Base-by-base conservation (phyloP, 2,797 vertebrate genomes). In the Rhabdomys pumilio region DNA sequence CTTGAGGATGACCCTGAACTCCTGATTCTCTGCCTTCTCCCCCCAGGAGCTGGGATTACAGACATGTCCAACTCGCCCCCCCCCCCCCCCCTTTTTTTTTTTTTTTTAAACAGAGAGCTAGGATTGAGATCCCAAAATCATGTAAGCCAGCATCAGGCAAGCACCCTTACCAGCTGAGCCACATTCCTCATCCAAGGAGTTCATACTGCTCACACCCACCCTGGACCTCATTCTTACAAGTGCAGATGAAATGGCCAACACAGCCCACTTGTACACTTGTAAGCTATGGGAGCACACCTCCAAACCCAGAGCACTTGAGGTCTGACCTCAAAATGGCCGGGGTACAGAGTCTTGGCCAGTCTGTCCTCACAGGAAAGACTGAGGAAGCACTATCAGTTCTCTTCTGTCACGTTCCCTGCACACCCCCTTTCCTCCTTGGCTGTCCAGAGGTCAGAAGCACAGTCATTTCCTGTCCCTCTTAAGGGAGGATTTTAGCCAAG, bases 381-480 rank as follows among this genome's bases (percentile, higher is more conserved):
- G 38, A 75, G 69, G 53, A 44, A 61, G 38, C 5, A 59, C 38
- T 29, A 59, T 57, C 26, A 75, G 53, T 22, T 13, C 72, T 44
- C 55, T n/a, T 19, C 59, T 44, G 10, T 55, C 55, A 44, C 3
- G 31, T 38, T 22, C 26, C 57, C 85, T 15, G 15, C 63, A 24
- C 47, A 15, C 41, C 50, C 10, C 19, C 26, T 15, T 38, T 69
- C n/a, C 63, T 96, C 34, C 19, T 75, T 79, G 3, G 38, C 67
- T 89, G 72, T 29, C 94, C 82, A 7, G 82, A 86, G 17, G 75
- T 96, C 82, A 90, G 20, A 85, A 85, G 67, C 31, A 55, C 17
- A 19, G 59, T 89, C 41, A 50, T 94, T 93, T 87, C 80, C 69
- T 94, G 59, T 72, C 67, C 89, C 53, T 93, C n/a, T 65, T 24